A percentile compares a stretch with the other conserved stretches of the same genome.
These are phyloP conservation scores for Phylloscopus trochilus DNA, from an alignment of 2,113 vertebrate species.

Conservation along the genomic window DNA sequence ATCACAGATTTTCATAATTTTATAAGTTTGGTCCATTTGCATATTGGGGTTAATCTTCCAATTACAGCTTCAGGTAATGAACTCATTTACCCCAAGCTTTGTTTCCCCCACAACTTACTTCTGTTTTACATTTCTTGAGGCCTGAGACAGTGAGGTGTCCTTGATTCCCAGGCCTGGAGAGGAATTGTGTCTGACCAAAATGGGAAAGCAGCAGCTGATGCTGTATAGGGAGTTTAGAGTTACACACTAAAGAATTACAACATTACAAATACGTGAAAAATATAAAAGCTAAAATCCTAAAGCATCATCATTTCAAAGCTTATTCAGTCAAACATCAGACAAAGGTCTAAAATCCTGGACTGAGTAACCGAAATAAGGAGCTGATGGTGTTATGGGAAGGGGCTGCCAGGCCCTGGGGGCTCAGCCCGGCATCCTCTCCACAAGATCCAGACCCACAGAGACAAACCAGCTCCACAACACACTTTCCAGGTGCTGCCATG, in stretches of 20 bases:
- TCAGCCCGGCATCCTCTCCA: rapidly evolving
- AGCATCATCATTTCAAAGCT: background rate
- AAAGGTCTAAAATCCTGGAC: background rate
- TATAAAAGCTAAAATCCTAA: background rate
- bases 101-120: background rate
- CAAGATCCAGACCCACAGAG: rapidly evolving
- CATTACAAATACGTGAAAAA: background rate
- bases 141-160: background rate
- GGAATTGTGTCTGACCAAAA: background rate
- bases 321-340: background rate
- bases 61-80: background rate
- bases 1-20: background rate
- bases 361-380: background rate
- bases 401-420: background rate
- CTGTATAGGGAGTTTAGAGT: background rate
- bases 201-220: background rate
- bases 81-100: background rate
- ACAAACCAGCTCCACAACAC: background rate
- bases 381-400: too few species aligned
- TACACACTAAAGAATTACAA: background rate
- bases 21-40: background rate
- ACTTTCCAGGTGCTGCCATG: rapidly evolving
- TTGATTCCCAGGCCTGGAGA: background rate
- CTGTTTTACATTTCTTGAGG: rapidly evolving
- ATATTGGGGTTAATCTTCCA: background rate